Conservation (phyloP, 2,888 invertebrate species). For the Scaeva pyrastri region DNA sequence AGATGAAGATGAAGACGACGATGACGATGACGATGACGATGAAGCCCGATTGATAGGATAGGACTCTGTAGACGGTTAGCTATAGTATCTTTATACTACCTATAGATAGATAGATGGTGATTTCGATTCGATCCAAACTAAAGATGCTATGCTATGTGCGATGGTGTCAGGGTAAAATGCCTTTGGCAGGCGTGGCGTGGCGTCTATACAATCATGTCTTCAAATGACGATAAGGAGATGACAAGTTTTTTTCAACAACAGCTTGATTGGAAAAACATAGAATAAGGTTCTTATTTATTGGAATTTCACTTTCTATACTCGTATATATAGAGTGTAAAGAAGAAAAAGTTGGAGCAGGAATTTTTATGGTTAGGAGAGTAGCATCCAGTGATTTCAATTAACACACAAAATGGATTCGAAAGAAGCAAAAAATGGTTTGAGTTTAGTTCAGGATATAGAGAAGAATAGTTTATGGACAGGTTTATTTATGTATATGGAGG, state of each 20-base stretch:
- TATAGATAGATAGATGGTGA: slow-evolving; percentile 23
- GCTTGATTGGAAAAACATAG: slow-evolving; percentile 39
- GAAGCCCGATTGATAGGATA: background rate
- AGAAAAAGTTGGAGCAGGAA: background rate
- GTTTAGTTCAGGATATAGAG: background rate
- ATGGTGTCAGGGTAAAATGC: slow-evolving; percentile 56
- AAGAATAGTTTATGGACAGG: background rate
- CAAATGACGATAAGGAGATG: slow-evolving; percentile 66
- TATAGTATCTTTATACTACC: too few species aligned
- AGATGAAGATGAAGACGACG: slow-evolving; percentile 17
- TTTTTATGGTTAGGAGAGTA: slow-evolving; percentile 1
- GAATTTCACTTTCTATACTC: slow-evolving; percentile 14
- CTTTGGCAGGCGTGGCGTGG: slow-evolving; percentile 55
- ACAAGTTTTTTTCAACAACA: slow-evolving; percentile 57
- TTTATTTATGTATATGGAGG: too few species aligned
- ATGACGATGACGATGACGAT: slow-evolving; percentile 12
- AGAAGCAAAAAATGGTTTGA: background rate
- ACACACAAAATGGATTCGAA: background rate
- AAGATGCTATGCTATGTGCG: slow-evolving; percentile 29
- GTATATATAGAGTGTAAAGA: too few species aligned
- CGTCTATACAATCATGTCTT: slow-evolving; percentile 50
- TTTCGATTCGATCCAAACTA: slow-evolving; percentile 22
- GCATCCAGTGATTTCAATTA: slow-evolving; percentile 16
- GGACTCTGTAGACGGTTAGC: background rate
- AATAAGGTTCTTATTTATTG: background rate